Evolutionary conservation across 2,888 invertebrate species (phyloP), one percentile per base, ranked within the genome.

Genomic region (Agonum fuliginosum): DNA sequence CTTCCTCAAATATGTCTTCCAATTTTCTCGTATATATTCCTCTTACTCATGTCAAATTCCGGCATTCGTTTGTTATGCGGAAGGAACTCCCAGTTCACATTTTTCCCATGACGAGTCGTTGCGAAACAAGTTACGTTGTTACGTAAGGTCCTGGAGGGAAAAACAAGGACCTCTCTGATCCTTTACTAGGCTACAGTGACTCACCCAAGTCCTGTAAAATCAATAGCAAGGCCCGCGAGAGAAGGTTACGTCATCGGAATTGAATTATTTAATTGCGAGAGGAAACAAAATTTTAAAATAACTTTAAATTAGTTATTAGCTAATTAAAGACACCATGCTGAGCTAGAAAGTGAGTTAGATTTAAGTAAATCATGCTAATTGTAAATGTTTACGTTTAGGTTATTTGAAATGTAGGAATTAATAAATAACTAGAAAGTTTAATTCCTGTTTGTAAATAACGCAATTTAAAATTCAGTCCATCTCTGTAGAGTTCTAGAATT

Each of bases 41-140:
- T 34, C 10, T 34, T 37, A 37, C 37, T 37, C 37, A 37, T 37
- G 12, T 37, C 8, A 8, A 37, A 37, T 37, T 37, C 37, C 37
- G n/a, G 10, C n/a, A 37, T 12, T 1, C 37, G n/a, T 12, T 1
- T 12, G n/a, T 10, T n/a, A 37, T 12, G 37, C 37, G 37, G 37
- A 37, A 37, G 37, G 12, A 37, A 37, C 3, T 1, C 37, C n/a
- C 34, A 14, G 14, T 46, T 46, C 41, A 43, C 27, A 46, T 70
- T 70, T 30, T 22, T 70, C 12, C 24, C 22, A 41, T 46, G 46
- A 70, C 46, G 70, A 70, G 48, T 14, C 48, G 43, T 46, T 43
- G 17, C 27, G 70, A 70, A 46, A 70, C 22, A 70, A 14, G 70
- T 70, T 70, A 70, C 70, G 70, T 46, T 46, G 70, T 46, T 46